Evolutionary conservation across 2,113 vertebrate genomes (phyloP).

Genomic region (Paraplagusia blochii): DNA sequence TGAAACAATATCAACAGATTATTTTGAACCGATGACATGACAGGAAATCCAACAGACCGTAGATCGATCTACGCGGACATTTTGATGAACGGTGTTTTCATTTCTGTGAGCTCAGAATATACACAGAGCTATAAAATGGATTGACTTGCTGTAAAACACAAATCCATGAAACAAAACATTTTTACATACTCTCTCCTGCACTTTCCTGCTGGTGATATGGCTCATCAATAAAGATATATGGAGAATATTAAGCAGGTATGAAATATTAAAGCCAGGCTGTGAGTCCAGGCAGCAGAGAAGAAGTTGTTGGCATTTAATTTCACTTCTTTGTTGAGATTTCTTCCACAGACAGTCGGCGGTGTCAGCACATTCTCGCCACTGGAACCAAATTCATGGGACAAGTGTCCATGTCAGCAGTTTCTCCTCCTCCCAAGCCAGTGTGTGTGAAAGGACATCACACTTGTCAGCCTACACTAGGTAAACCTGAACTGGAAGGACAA

Average conservation of each 20-base stretch:
- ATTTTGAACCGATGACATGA: too few relatives aligned
- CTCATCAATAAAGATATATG: conserved; percentile 36
- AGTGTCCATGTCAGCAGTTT: conserved; percentile 77
- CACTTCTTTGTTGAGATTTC: conserved; percentile 74
- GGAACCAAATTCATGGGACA: conserved; percentile 72
- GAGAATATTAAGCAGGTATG: conserved; percentile 33
- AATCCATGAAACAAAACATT: conserved; percentile 9
- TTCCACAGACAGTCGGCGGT: conserved; percentile 63
- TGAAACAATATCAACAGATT: too few relatives aligned
- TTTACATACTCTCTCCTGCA: conserved; percentile 13
- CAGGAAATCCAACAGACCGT: not conserved
- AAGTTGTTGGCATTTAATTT: conserved; percentile 72
- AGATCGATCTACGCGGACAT: conserved; percentile 1
- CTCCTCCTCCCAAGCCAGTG: conserved; percentile 46
- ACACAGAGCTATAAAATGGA: not conserved
- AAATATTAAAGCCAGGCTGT: conserved; percentile 51
- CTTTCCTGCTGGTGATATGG: conserved; percentile 17
- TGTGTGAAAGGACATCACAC: conserved; percentile 70
- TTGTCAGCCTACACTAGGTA: conserved; percentile 64
- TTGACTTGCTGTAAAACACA: not conserved
- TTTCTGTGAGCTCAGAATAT: not conserved
- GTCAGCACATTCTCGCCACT: conserved; percentile 73
- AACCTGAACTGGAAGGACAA: conserved; percentile 68
- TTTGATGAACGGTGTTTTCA: conserved; percentile 11
- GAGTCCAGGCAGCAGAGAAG: conserved; percentile 52